Percentiles rank a stretch among this genome's conserved stretches.
Conservation (phyloP, 2,113 vertebrate genomes). For the Dendropsophus ebraccatus region DNA sequence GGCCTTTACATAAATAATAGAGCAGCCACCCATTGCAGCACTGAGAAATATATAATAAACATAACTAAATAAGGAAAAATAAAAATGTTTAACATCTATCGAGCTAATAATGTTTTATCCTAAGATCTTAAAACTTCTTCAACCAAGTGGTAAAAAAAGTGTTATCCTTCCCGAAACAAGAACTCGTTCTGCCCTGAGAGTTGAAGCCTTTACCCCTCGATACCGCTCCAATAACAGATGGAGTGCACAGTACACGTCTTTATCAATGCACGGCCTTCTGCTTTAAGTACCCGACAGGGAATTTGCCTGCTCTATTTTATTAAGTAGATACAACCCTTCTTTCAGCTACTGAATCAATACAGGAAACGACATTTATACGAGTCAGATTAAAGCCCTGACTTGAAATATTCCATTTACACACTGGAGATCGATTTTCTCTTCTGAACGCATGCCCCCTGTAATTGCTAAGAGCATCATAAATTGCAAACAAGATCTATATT, state of each 20-base stretch:
- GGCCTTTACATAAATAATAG: too few relatives aligned
- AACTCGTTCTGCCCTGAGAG: too few relatives aligned
- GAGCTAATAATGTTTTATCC: too few relatives aligned
- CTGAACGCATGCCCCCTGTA: constrained; percentile 55
- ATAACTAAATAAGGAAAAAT: too few relatives aligned
- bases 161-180: too few relatives aligned
- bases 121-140: background rate
- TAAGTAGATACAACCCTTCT: constrained; percentile 55
- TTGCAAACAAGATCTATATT: constrained; percentile 60
- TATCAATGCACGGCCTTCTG: background rate
- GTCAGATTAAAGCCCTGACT: constrained; percentile 54
- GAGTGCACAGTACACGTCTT: background rate
- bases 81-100: too few relatives aligned
- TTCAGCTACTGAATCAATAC: constrained; percentile 57
- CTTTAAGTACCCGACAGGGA: constrained; percentile 45
- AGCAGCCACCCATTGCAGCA: too few relatives aligned
- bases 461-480: constrained; percentile 60
- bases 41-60: too few relatives aligned
- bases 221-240: background rate
- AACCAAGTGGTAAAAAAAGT: background rate
- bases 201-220: background rate
- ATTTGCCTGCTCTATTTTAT: constrained; percentile 54
- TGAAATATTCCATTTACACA: constrained; percentile 60
- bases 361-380: constrained; percentile 58
- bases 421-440: constrained; percentile 56